Evolutionary conservation across 2,797 vertebrate species (phyloP).

Genomic region (Peromyscus eremicus): DNA sequence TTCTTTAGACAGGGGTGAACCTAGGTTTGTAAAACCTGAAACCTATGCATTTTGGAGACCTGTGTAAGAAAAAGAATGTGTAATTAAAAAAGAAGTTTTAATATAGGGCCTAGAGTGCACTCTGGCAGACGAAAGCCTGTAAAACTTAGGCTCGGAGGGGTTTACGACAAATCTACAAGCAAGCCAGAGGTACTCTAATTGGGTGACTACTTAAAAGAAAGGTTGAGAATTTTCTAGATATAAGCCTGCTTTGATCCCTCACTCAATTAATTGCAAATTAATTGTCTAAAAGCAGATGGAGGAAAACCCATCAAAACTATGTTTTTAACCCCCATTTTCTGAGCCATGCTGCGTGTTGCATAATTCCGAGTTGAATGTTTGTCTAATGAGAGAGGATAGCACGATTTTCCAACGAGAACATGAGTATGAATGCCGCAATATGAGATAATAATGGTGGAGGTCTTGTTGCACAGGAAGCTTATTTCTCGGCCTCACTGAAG

Average conservation of each 20-base stretch:
- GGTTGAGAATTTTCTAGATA: slow-evolving; percentile 21
- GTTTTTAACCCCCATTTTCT: neutral
- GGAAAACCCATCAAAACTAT: neutral
- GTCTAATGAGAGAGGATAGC: neutral
- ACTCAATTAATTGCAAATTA: neutral
- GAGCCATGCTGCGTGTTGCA: neutral
- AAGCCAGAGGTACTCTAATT: neutral
- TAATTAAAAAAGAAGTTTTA: slow-evolving; percentile 13
- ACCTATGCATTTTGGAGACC: neutral
- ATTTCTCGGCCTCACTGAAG: slow-evolving; percentile 6
- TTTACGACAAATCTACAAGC: neutral
- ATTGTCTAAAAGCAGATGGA: slow-evolving; percentile 29
- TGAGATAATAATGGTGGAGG: slow-evolving; percentile 32
- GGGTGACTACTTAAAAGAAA: slow-evolving; percentile 22
- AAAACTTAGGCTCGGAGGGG: neutral
- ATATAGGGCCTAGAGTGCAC: neutral
- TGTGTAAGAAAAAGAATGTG: slow-evolving; percentile 30
- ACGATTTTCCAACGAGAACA: slow-evolving; percentile 17
- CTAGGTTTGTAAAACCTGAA: slow-evolving; percentile 44
- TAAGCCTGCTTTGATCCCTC: slow-evolving; percentile 15
- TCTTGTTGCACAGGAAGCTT: slow-evolving; percentile 3
- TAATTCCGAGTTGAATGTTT: neutral
- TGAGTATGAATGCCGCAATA: neutral
- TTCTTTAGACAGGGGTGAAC: neutral
- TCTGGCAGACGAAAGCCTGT: neutral